Conservation (phyloP, 2,888 invertebrate species). For the Rosalia funebris region DNA sequence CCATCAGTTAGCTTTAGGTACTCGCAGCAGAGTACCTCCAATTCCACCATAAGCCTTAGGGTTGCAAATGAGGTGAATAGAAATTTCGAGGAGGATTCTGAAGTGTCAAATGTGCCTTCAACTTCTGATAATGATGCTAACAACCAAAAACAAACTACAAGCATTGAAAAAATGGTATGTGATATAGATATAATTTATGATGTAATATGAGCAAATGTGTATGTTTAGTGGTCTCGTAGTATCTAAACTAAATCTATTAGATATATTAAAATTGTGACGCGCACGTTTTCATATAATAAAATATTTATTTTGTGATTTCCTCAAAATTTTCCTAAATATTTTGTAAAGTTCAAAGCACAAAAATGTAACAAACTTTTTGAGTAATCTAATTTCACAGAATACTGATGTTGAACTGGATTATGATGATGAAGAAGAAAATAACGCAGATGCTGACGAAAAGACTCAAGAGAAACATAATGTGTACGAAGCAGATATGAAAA, state of each 20-base stretch:
- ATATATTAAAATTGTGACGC: no score
- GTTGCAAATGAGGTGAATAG: conserved; percentile 59
- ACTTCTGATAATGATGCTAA: conserved; percentile 44
- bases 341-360: no score
- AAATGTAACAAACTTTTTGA: no score
- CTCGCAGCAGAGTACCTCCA: conserved; percentile 72
- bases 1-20: conserved; percentile 69
- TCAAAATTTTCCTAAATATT: no score
- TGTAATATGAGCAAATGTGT: no score
- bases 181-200: conserved; percentile 3
- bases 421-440: conserved; percentile 47
- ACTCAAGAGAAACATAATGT: conserved; percentile 44
- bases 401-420: conserved; percentile 59
- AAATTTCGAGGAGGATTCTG: conserved; percentile 25
- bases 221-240: no score
- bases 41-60: conserved; percentile 69
- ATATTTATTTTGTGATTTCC: no score
- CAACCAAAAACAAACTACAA: conserved; percentile 16
- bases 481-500: conserved; percentile 68
- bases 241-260: no score
- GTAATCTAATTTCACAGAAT: no score
- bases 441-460: conserved; percentile 37
- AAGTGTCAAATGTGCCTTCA: conserved; percentile 42
- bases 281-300: no score
- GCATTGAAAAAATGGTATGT: conserved; percentile 38